Conservation (phyloP, 2,888 invertebrate species). For the Diaphora mendica region DNA sequence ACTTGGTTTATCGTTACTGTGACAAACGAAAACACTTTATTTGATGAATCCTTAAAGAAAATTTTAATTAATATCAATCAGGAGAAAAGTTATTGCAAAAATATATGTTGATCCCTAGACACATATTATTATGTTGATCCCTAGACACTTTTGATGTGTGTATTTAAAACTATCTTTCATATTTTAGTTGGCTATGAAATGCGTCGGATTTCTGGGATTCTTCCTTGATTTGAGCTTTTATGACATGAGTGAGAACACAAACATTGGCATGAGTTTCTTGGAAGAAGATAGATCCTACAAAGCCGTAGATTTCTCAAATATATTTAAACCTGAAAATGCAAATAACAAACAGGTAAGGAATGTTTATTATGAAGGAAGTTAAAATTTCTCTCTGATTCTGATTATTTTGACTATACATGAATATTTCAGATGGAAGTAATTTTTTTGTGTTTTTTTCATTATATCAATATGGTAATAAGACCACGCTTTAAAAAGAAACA, state of each 20-base stretch:
- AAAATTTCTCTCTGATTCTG: neutral
- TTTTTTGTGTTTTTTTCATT: too few species aligned
- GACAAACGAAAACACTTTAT: too few species aligned
- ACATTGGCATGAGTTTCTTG: conserved; percentile 56
- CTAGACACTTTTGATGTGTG: too few species aligned
- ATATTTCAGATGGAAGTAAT: too few species aligned
- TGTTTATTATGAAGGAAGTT: neutral
- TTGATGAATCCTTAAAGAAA: too few species aligned
- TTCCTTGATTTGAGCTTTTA: conserved; percentile 56
- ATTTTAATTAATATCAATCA: too few species aligned
- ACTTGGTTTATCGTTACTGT: too few species aligned
- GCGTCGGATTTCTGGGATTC: conserved; percentile 21
- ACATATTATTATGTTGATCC: too few species aligned
- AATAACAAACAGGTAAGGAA: conserved; percentile 55
- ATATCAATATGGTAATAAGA: too few species aligned
- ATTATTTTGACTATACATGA: neutral
- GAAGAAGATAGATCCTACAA: conserved; percentile 41
- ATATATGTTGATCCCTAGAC: too few species aligned
- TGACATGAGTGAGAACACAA: conserved; percentile 53
- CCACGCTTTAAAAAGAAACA: too few species aligned
- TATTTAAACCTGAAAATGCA: conserved; percentile 54
- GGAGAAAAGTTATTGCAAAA: too few species aligned
- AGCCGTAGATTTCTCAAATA: conserved; percentile 46
- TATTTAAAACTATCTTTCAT: neutral
- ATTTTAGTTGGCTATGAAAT: conserved; percentile 58